Base-by-base conservation (phyloP, 2,797 vertebrate species). In the Ptychobarbus kaznakovi region DNA sequence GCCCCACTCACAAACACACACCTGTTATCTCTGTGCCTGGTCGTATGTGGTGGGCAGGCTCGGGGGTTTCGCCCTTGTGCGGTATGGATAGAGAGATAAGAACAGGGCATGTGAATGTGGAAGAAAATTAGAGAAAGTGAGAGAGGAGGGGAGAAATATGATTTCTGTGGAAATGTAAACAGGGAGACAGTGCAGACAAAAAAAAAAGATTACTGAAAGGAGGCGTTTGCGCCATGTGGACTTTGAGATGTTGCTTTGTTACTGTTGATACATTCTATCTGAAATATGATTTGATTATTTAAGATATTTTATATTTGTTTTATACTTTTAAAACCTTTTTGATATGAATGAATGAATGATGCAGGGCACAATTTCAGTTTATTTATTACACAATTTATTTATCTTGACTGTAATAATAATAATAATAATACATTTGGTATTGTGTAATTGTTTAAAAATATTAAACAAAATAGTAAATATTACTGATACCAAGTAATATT, bases 141-240 rank as follows among this genome's bases (percentile, higher is more conserved):
- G 73, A 56, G 80, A 42, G 82, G 88, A 92, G 90, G 87, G 93
- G 89, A 44, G 15, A 82, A 86, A 74, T 90, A 88, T 85, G 90
- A 90, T 87, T 92, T 88, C 91, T 89, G 90, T 92, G 84, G 89
- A 86, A 56, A 76, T 69, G 75, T 61, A 77, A 74, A 83, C 32
- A 38, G 61, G 15, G 42, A 66, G 63, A 40, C 12, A 11, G 25
- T 8, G 22, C 22, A 58, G 49, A 32, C 40, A 80, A 85, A 66
- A 69, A 66, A 69, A 49, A 91, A 89, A 90, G 89, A 82, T 74
- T 25, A 28, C 6, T 32, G 38, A 25, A 40, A 15, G 28, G 51
- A n/a, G 22, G 35, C 15, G 6, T 40, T 25, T n/a, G 53, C 2
- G 5, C 11, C 11, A 42, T 42, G 6, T 53, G 49, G 18, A 76